Base-by-base conservation (phyloP, 2,113 vertebrate genomes). In the Phalacrocorax pelagicus region DNA sequence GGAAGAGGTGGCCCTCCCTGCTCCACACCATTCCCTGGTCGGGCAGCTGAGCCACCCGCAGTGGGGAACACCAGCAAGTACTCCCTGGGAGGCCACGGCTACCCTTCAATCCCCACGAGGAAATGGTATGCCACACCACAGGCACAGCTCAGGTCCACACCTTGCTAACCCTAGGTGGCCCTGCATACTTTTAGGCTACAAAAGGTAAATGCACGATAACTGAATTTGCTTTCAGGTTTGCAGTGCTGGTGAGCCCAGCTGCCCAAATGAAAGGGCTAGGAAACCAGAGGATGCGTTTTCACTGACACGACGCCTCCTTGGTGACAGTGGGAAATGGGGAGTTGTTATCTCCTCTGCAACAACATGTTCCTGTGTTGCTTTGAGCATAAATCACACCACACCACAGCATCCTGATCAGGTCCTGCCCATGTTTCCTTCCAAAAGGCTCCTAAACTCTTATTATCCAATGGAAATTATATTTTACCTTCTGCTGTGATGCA, bases 21-120 rank as follows among this genome's bases (percentile, higher is more conserved):
- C 15, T 62, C 36, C 46, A 52, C 30, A 27, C 12, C 54, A 14
- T 38, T 71, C 62, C 51, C 40, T 19, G 3, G 5, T 24, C 4
- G 0, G 17, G 21, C 52, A 58, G 38, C 23, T 0, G 0, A 55
- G 27, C 62, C 9, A 0, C 26, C 49, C 0, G 0, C 42, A 46
- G 59, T 0, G 0, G 32, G 52, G 15, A 75, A 5, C 70, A 67
- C 26, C 22, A 69, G 38, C 34, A 38, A 49, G 7, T 16, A 5
- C 5, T 26, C 23, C 38, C 29, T 32, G 11, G 23, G 44, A 93
- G 67, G 38, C 38, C 61, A 44, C 0, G 32, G 74, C 74, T 72
- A 55, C 55, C 29, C 26, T 18, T 47, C 40, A 59, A 40, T 21
- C 34, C 51, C 62, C 36, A 1, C 2, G 17, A 72, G 44, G 62